Conservation (phyloP, 2,888 invertebrate species). For the Neoscelio sp. region DNA sequence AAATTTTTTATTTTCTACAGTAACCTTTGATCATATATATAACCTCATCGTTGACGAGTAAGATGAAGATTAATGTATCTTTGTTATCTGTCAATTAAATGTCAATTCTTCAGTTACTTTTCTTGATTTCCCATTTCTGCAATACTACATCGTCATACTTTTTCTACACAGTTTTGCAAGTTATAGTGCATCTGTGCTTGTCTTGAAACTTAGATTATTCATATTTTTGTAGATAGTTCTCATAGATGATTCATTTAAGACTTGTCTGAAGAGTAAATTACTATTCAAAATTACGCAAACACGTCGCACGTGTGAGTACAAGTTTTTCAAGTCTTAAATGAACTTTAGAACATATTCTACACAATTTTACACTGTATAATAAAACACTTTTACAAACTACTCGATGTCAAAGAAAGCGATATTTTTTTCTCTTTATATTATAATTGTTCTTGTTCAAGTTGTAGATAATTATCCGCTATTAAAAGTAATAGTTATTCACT, state of each 20-base stretch:
- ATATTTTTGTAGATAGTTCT: conserved; percentile 72
- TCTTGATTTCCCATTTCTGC: background rate
- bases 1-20: too few relatives aligned
- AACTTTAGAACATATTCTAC: conserved; percentile 25
- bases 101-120: background rate
- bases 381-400: conserved; percentile 22
- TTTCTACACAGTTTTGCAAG: conserved; percentile 67
- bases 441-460: conserved; percentile 30
- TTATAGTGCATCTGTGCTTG: conserved; percentile 81
- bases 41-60: too few relatives aligned
- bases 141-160: too few relatives aligned
- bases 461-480: too few relatives aligned
- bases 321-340: conserved; percentile 22
- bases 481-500: background rate
- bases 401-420: conserved; percentile 13
- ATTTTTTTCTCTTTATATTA: conserved; percentile 13
- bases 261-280: conserved; percentile 22
- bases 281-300: too few relatives aligned
- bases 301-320: too few relatives aligned
- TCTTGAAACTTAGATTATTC: conserved; percentile 70
- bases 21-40: too few relatives aligned
- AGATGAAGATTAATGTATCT: too few relatives aligned
- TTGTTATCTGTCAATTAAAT: too few relatives aligned
- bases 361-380: conserved; percentile 15
- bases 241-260: conserved; percentile 53